Evolutionary conservation across 2,888 invertebrate genomes (phyloP).

Genomic region (Mylabris sibirica): DNA sequence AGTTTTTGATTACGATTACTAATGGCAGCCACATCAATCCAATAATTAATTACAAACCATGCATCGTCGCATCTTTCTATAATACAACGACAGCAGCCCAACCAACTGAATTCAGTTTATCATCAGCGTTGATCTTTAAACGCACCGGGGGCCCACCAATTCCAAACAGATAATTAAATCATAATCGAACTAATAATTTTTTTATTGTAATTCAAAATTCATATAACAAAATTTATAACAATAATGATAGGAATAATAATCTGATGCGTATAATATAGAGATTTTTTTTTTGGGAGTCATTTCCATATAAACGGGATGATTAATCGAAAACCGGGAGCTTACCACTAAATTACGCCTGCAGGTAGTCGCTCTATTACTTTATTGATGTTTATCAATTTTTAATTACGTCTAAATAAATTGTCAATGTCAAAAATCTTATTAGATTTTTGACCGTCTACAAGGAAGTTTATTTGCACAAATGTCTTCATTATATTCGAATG

Average conservation of each 20-base stretch:
- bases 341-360: background rate
- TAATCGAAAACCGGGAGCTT: background rate
- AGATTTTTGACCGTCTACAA: background rate
- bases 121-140: slow-evolving; percentile 27
- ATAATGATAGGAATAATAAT: background rate
- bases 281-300: background rate
- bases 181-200: slow-evolving; percentile 1
- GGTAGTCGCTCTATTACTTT: background rate
- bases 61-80: slow-evolving; percentile 8
- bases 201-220: background rate
- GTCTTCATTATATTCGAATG: background rate
- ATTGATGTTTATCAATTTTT: background rate
- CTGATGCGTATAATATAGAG: background rate
- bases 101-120: slow-evolving; percentile 13
- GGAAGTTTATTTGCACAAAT: background rate
- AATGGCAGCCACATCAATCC: slow-evolving; percentile 19
- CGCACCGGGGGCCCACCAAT: background rate
- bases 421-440: background rate
- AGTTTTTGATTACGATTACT: slow-evolving; percentile 23
- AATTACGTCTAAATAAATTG: background rate
- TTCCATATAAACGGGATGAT: background rate
- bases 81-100: background rate
- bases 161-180: slow-evolving; percentile 3
- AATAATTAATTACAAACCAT: slow-evolving; percentile 22
- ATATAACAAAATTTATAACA: background rate